Base-by-base conservation (phyloP, 2,888 invertebrate genomes). In the Caenorhabditis doughertyi region DNA sequence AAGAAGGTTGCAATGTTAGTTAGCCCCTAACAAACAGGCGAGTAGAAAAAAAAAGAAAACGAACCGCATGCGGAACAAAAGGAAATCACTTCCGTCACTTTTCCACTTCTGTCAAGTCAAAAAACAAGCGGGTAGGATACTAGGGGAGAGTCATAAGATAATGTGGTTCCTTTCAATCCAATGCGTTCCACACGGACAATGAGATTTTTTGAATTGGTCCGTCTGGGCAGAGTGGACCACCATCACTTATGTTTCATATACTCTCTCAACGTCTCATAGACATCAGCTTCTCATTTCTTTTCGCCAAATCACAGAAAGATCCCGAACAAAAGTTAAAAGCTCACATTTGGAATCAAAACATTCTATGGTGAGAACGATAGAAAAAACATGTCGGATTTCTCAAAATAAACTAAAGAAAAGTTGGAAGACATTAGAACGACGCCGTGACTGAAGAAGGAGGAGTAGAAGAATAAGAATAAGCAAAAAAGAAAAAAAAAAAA, bases 361-460 rank as follows among this genome's bases (percentile, higher is more conserved):
- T 55, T 35, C n/a, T n/a, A n/a, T n/a, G n/a, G n/a, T n/a, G n/a
- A n/a, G 35, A 67, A 55, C 55, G 58, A 58, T 51, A 53, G 74
- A 64, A 53, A 77, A 68, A 77, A 62, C 77, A 77, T 55, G 77
- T 23, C 68, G 77, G 62, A 68, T 68, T 60, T 53, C 68, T 77
- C 77, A 77, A 77, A 77, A 77, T 68, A 77, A 77, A 77, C 60
- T 25, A 29, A 42, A 27, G 18, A 47, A 74, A 76, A 76, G 67
- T 76, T 77, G 51, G 77, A 68, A 62, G 77, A 62, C 77, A 68
- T 62, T 60, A 68, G 68, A 77, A 68, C 77, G 76, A 76, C 53
- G 51, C 56, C 67, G 56, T 27, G 67, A 51, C 67, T 76, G 60
- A 47, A 58, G 67, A 60, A 60, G 21, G 18, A 58, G 27, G 13